Conservation (phyloP, 2,113 vertebrate species). For the Peromyscus californicus region DNA sequence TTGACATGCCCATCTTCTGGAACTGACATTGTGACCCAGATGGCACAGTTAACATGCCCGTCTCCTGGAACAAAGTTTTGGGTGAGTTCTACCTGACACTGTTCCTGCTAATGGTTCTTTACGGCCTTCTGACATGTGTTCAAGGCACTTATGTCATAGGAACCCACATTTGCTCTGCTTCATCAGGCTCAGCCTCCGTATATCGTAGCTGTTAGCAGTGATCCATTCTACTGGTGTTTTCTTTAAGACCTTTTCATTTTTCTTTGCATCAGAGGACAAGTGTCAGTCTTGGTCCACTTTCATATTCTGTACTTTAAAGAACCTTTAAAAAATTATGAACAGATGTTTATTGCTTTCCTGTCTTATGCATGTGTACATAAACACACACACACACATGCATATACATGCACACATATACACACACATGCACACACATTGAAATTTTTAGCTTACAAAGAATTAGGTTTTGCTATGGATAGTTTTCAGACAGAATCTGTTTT, state of each 20-base stretch:
- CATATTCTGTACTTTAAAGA: no score
- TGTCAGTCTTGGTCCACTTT: no score
- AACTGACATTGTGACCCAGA: background rate
- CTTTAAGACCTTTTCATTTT: background rate
- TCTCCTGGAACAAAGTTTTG: background rate
- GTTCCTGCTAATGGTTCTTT: background rate
- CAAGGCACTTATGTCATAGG: background rate
- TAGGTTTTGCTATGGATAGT: background rate
- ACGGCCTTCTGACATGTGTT: background rate
- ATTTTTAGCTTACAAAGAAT: background rate
- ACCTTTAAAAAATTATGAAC: background rate
- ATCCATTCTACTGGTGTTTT: background rate
- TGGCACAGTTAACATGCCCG: background rate
- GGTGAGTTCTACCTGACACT: background rate
- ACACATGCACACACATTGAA: background rate
- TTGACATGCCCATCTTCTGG: background rate
- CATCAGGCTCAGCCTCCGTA: background rate
- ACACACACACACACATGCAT: background rate
- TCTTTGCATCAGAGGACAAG: background rate
- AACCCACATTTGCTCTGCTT: background rate
- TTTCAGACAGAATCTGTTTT: background rate
- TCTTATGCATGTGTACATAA: background rate
- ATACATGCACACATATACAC: background rate
- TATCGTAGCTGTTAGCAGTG: background rate
- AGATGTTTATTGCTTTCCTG: background rate